Evolutionary conservation across 2,888 invertebrate species (phyloP), one percentile per base, ranked within the genome.

Genomic region (Noctua comes): DNA sequence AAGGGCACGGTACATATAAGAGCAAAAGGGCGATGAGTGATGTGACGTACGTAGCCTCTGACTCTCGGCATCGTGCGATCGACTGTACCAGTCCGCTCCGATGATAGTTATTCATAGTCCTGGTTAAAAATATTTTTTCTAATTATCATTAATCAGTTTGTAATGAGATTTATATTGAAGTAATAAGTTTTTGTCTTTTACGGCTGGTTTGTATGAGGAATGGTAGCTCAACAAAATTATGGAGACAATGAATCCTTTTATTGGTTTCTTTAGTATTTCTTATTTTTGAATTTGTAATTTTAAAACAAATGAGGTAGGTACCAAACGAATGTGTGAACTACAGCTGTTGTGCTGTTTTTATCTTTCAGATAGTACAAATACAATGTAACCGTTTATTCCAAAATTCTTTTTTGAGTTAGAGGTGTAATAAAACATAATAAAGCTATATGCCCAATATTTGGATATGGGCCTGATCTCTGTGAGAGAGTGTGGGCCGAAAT

Each of bases 1-100:
- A 91, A 92, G 91, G 91, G 91, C 88, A 90, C 83, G 88, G 90
- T 90, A 91, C 92, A 93, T 90, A 92, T 91, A 91, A 92, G 92
- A 93, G 92, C 91, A 91, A 91, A 94, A 94, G 93, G 93, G 93
- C 93, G 92, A 95, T 96, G 96, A 96, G 89, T 95, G 95, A 96
- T 96, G 95, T 93, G 95, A 93, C 93, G 93, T 93, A 88, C 91
- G 92, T 93, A 95, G 93, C 95, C 95, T 95, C 93, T 95, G 94
- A 95, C 94, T 95, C 85, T 86, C 80, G 86, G 88, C 90, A 79
- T 92, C 94, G 92, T 92, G 93, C 92, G 91, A 92, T 92, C 90
- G 90, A 90, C 92, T 92, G 92, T 91, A 88, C 91, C 82, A 86
- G 85, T 86, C 87, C 84, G 88, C 88, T 82, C 78, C 77, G 84